Base-by-base conservation (phyloP, 2,888 invertebrate species). In the Drosophila limbata region DNA sequence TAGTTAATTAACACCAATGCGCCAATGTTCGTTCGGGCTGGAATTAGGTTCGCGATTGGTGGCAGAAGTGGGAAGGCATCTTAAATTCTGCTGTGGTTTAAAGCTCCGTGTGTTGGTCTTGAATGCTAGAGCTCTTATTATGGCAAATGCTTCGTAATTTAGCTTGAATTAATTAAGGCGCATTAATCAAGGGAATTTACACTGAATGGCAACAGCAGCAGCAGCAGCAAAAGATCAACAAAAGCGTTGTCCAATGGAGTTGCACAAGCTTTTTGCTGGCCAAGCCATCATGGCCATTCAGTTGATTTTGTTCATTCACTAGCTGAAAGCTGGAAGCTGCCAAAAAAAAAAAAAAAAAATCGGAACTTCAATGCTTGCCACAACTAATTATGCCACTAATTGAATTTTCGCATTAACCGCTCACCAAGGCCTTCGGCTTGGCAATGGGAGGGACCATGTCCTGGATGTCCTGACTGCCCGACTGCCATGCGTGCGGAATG, bases 351-450 rank as follows among this genome's bases (percentile, higher is more conserved):
- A 35, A 35, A 33, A 13, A 13, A 37, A 88, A 85, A 85, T 85
- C 85, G 83, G 80, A 78, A 77, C 85, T 87, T 90, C 84, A 88
- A 79, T 84, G 89, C 81, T 81, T 85, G 90, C 90, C 88, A 83
- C 81, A 88, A 88, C 91, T 90, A 91, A 90, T 90, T 90, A 91
- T 90, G 87, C 84, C 90, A 90, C 88, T 90, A 90, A 90, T 91
- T 91, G 89, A 90, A 85, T 91, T 89, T 83, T 86, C 90, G 85
- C 87, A 89, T 86, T 86, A 88, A 88, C 86, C 77, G 66, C 76
- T 76, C 69, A 64, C 62, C 79, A 66, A 68, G 53, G 64, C 42
- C 25, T 15, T 42, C 17, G 39, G 35, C 55, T 33, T 35, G 33
- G 5, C 28, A 42, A 37, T 53, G 61, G 61, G n/a, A 31, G 35